Base-by-base conservation (phyloP, 2,797 vertebrate genomes). In the Phoeniculus purpureus region DNA sequence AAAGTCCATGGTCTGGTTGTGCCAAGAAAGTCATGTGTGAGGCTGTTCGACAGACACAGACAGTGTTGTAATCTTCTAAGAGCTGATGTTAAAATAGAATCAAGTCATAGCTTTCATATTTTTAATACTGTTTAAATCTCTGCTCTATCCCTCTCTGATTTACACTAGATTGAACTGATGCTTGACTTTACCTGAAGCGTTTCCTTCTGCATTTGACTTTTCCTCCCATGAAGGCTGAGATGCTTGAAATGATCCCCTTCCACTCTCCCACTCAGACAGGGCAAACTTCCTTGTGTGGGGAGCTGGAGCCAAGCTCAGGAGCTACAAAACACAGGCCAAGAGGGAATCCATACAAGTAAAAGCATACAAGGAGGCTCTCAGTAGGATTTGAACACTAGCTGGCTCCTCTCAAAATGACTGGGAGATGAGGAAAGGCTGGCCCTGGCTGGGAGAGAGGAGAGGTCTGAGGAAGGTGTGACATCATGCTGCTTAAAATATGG, bases 401-500 rank as follows among this genome's bases (percentile, higher is more conserved):
- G 68, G 52, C 85, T 94, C 43, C 58, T 90, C 80, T 89, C 71
- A 79, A 80, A 85, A 83, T 78, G 54, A 65, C 81, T 81, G 45
- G 86, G 70, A 89, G 83, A 85, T 93, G 70, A 93, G 86, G 86
- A 95, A 87, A 92, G 34, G 20, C 74, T 77, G 32, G 56, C 51
- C 59, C 81, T 76, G 79, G 23, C 72, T 80, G 14, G 26, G 56
- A 64, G 48, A 88, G 67, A 93, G 58, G 74, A 92, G 72, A 89
- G 27, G 78, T 89, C 88, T 92, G 67, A 89, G 75, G 61, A 92
- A 92, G 89, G 66, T 93, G 89, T 94, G 94, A 95, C 93, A 92
- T 96, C 95, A 96, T 95, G 60, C 83, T 0, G 4, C 54, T 94
- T 96, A 85, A 94, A 96, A 95, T 90, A 93, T 65, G 76, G 92